These are phyloP conservation scores for Melangyna quadrimaculata DNA, from an alignment of 2,888 invertebrate genomes.

Conservation along the genomic window DNA sequence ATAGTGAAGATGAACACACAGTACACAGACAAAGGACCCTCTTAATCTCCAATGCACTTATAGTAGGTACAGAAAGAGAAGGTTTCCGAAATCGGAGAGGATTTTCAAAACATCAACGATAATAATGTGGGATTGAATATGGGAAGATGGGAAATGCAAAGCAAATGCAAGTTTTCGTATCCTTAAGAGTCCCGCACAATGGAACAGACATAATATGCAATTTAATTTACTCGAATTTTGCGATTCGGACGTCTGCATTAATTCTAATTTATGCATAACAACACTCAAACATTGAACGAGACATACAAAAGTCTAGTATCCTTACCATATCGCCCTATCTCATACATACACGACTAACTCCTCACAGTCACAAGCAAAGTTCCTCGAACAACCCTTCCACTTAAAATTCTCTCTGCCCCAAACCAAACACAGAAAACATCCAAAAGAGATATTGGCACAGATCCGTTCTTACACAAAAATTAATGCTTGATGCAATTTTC, in stretches of 20 bases:
- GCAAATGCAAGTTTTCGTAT: slow-evolving; percentile 53
- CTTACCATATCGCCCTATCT: not conserved
- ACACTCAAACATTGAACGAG: slow-evolving; percentile 75
- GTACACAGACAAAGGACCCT: slow-evolving; percentile 47
- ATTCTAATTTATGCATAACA: slow-evolving; percentile 76
- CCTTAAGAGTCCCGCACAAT: slow-evolving; percentile 68
- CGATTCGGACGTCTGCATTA: slow-evolving; percentile 76
- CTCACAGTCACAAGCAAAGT: not conserved
- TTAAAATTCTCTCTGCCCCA: slow-evolving; percentile 12
- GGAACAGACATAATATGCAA: slow-evolving; percentile 73
- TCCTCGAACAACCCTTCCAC: slow-evolving; percentile 2
- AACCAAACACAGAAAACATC: slow-evolving; percentile 36
- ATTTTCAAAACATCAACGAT: slow-evolving; percentile 43
- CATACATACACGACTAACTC: not conserved
- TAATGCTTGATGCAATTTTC: slow-evolving; percentile 71
- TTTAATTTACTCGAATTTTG: slow-evolving; percentile 74
- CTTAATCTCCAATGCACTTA: slow-evolving; percentile 69
- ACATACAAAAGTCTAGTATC: slow-evolving; percentile 58
- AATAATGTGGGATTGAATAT: not conserved
- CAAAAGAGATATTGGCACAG: slow-evolving; percentile 69
- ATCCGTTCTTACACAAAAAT: slow-evolving; percentile 70
- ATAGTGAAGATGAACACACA: slow-evolving; percentile 37
- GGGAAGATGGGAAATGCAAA: not conserved
- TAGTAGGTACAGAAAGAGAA: slow-evolving; percentile 47
- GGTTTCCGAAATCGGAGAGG: slow-evolving; percentile 55